A percentile compares a stretch with the other conserved stretches of the same genome.
Evolutionary conservation across 23 tunicate genomes (phyloP).

Genomic region (Styela clava): DNA sequence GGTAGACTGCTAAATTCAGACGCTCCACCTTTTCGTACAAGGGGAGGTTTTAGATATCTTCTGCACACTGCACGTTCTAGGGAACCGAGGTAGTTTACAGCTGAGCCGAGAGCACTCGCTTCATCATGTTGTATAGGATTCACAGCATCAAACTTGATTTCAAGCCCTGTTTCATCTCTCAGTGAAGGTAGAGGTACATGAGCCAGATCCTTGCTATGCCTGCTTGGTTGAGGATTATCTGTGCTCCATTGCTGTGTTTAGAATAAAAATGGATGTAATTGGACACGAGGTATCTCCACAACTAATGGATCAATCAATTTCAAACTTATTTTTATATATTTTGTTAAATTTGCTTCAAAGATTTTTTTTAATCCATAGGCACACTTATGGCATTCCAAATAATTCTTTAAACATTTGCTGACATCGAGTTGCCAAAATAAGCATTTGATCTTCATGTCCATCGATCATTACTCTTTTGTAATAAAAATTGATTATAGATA

Average conservation of each 20-base stretch:
- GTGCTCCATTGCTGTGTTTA: slow-evolving; percentile 25
- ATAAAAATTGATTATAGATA: too few species aligned
- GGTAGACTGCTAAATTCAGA: slow-evolving; percentile 85
- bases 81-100: slow-evolving; percentile 48
- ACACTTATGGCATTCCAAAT: too few species aligned
- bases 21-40: slow-evolving; percentile 86
- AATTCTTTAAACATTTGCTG: too few species aligned
- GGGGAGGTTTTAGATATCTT: slow-evolving; percentile 72
- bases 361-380: too few species aligned
- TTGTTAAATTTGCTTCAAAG: too few species aligned
- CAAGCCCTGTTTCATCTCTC: slow-evolving; percentile 16
- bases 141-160: slow-evolving; percentile 48
- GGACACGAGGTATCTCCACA: slow-evolving; percentile 1
- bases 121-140: slow-evolving; percentile 63
- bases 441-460: too few species aligned
- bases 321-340: neutral
- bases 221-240: slow-evolving; percentile 39
- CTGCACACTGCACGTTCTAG: slow-evolving; percentile 56
- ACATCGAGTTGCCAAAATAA: too few species aligned
- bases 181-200: slow-evolving; percentile 38
- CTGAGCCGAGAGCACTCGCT: slow-evolving; percentile 49
- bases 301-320: too few species aligned
- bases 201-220: slow-evolving; percentile 31
- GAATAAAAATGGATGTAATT: neutral
- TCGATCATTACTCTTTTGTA: too few species aligned